Evolutionary conservation across 2,113 vertebrate genomes (phyloP).

Genomic region (Chlorocebus sabaeus): DNA sequence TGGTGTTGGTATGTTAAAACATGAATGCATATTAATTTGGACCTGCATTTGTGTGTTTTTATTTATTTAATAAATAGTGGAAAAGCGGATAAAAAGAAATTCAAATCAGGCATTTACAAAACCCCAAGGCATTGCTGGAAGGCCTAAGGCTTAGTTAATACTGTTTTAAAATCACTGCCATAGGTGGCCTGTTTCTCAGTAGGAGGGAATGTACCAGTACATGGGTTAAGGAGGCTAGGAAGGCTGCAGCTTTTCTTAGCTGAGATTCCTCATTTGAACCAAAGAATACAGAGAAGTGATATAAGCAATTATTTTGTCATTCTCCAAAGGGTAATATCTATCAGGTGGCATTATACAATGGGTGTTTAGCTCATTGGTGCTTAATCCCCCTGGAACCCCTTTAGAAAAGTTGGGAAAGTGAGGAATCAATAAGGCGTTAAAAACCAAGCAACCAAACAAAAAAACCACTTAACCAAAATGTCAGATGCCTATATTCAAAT

Average conservation of each 20-base stretch:
- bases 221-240: neutral
- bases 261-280: neutral
- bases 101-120: neutral
- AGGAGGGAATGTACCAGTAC: neutral
- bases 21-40: neutral
- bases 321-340: neutral
- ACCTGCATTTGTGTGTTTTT: constrained; percentile 22
- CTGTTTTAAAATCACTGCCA: neutral
- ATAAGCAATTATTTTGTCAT: neutral
- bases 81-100: neutral
- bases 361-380: neutral
- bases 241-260: neutral
- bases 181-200: neutral
- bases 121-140: neutral
- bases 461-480: neutral
- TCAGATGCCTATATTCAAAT: neutral
- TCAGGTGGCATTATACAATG: neutral
- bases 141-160: neutral
- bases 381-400: neutral
- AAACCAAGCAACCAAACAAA: neutral
- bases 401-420: neutral
- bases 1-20: neutral
- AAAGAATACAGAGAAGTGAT: neutral
- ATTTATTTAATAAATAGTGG: neutral
- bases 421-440: neutral